phyloP scores from a whole-genome alignment of 2,113 vertebrate species.

The Cranoglanis bouderius region DNA sequence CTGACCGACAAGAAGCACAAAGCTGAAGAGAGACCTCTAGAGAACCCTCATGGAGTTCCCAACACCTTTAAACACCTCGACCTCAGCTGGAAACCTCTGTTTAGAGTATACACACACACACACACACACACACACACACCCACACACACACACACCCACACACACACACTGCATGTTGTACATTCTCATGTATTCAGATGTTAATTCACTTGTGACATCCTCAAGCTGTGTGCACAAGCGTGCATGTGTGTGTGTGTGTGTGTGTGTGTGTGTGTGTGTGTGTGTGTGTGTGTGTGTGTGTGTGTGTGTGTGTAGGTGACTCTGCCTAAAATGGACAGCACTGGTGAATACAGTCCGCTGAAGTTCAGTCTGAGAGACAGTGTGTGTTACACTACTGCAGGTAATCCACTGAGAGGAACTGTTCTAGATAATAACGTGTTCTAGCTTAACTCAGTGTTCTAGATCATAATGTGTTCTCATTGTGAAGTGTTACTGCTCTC shows the following conservation, averaged over 20 bases:
- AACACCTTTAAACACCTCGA: constrained; percentile 80
- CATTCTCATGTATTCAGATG: neutral
- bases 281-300: constrained; percentile 16
- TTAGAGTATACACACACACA: constrained; percentile 71
- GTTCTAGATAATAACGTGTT: neutral
- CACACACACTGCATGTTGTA: neutral
- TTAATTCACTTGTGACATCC: neutral
- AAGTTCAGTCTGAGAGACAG: constrained; percentile 78
- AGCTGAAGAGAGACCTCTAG: constrained; percentile 62
- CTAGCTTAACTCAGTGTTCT: neutral
- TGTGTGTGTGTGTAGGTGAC: constrained; percentile 70
- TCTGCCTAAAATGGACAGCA: constrained; percentile 69
- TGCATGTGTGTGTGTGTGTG: neutral
- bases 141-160: constrained; percentile 8
- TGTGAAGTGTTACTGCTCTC: neutral
- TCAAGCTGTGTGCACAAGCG: neutral
- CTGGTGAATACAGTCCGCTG: constrained; percentile 76
- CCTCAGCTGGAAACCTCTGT: constrained; percentile 85
- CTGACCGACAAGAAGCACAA: constrained; percentile 62
- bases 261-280: neutral
- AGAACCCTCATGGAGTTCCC: constrained; percentile 61
- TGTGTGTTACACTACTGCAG: constrained; percentile 48
- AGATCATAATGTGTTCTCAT: neutral
- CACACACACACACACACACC: constrained; percentile 31
- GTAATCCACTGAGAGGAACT: neutral